Evolutionary conservation across 2,888 invertebrate species (phyloP).

Genomic region (Drosophila quinaria): DNA sequence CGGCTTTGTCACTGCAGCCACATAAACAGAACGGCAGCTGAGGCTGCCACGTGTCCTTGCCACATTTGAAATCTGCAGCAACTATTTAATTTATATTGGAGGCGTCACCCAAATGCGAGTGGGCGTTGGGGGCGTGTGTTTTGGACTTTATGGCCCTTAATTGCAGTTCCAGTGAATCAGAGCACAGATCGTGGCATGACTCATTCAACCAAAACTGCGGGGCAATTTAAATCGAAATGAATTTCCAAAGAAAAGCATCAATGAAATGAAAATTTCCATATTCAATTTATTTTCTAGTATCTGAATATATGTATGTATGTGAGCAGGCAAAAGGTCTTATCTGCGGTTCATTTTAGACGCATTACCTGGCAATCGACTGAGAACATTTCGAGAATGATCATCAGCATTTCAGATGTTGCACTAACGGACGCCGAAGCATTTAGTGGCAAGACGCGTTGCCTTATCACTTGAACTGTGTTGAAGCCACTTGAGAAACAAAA

Average conservation of each 20-base stretch:
- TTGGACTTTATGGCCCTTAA: constrained; percentile 30
- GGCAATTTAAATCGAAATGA: constrained; percentile 34
- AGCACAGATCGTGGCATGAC: constrained; percentile 31
- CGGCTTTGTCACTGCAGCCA: constrained; percentile 53
- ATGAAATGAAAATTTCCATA: constrained; percentile 73
- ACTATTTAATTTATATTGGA: constrained; percentile 39
- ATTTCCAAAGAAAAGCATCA: constrained; percentile 67
- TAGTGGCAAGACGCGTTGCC: constrained; percentile 47
- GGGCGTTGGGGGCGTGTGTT: constrained; percentile 9
- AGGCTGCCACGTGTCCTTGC: constrained; percentile 52
- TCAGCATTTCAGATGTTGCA: constrained; percentile 35
- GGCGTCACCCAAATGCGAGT: constrained; percentile 18
- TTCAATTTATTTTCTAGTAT: constrained; percentile 39
- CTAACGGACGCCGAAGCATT: constrained; percentile 78
- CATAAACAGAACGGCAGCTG: constrained; percentile 45
- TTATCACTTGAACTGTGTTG: constrained; percentile 54
- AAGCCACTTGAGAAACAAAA: constrained; percentile 50
- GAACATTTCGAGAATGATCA: constrained; percentile 19
- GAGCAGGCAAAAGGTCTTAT: constrained; percentile 46
- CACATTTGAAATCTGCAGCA: constrained; percentile 14
- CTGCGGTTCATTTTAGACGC: constrained; percentile 70
- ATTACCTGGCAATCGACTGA: constrained; percentile 75
- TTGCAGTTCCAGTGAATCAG: constrained; percentile 60
- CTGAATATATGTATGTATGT: constrained; percentile 18
- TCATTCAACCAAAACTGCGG: constrained; percentile 37